Evolutionary conservation across 2,888 invertebrate species (phyloP), one percentile per base, ranked within the genome.

Genomic region (Rugalucina vietnamica): DNA sequence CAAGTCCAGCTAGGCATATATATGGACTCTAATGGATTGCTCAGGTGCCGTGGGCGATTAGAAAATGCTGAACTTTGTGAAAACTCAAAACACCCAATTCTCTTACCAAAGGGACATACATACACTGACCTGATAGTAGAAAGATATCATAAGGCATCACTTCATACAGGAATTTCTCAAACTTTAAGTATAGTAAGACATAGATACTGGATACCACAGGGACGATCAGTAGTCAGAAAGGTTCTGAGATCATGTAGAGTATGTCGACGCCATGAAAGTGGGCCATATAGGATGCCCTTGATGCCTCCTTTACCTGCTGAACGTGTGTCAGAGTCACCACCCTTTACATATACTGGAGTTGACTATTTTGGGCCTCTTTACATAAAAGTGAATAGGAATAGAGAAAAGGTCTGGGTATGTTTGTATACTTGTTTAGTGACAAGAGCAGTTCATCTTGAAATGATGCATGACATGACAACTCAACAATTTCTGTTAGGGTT

Each of bases 131-230:
- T 81, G 24, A 27, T 71, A 27, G 27, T 81, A 34, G 39, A 81
- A 36, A 43, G 39, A 34, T 37, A 37, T 34, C 81, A 76, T 34
- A 60, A 37, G 18, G 32, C 18, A 49, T 14, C 27, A 29, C 32
- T 76, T 36, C 82, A 84, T 60, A 82, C 79, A 50, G 86, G 79
- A 34, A 72, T 79, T 49, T 79, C 82, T 39, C 82, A 84, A 54
- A 82, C 84, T 75, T 69, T 84, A 36, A 37, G 70, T 29, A 54
- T 24, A 32, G 10, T 83, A 10, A 70, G 80, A 50, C 37, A 70
- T 18, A 49, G 69, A 34, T 78, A 57, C 39, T 79, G 79, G 85
- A 76, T 85, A 43, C 79, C 85, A 29, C 50, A 54, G 14, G 85
- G 81, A 27, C 79, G 79, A 1, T 79, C 79, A 32, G 49, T 65